A percentile compares a stretch with the other conserved stretches of the same genome.
These are phyloP conservation scores for Tetrao urogallus DNA, from an alignment of 2,113 vertebrate genomes.

Conservation along the genomic window DNA sequence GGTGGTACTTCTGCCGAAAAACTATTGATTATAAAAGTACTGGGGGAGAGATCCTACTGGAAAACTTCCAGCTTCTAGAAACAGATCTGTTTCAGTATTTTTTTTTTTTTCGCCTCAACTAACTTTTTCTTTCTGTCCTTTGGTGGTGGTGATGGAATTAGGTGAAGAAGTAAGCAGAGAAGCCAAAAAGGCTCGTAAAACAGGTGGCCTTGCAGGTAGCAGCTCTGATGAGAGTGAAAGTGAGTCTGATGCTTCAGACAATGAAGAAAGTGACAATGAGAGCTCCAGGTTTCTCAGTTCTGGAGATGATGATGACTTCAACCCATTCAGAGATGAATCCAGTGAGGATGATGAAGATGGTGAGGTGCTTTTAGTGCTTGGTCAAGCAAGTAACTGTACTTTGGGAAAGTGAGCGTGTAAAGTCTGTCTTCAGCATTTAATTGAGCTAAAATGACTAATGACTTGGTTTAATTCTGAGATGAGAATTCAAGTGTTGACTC, in stretches of 20 bases:
- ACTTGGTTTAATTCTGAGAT: background rate
- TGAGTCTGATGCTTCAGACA: constrained; percentile 85
- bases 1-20: accelerated
- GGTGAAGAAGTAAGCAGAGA: constrained; percentile 88
- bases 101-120: background rate
- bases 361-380: constrained; percentile 67
- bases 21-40: background rate
- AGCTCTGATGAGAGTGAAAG: constrained; percentile 93
- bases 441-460: background rate
- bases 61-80: background rate
- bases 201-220: constrained; percentile 89
- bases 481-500: background rate
- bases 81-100: background rate
- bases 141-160: constrained; percentile 40
- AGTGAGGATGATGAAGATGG: constrained; percentile 94
- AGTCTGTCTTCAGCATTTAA: background rate
- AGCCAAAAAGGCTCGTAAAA: constrained; percentile 88
- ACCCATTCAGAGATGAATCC: constrained; percentile 96
- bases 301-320: constrained; percentile 94
- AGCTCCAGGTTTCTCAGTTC: constrained; percentile 95
- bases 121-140: background rate
- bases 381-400: background rate
- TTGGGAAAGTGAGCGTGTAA: background rate
- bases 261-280: constrained; percentile 91
- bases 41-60: background rate